These are phyloP conservation scores for Xenentodon cancila DNA, from an alignment of 2,797 vertebrate genomes.

Conservation along the genomic window DNA sequence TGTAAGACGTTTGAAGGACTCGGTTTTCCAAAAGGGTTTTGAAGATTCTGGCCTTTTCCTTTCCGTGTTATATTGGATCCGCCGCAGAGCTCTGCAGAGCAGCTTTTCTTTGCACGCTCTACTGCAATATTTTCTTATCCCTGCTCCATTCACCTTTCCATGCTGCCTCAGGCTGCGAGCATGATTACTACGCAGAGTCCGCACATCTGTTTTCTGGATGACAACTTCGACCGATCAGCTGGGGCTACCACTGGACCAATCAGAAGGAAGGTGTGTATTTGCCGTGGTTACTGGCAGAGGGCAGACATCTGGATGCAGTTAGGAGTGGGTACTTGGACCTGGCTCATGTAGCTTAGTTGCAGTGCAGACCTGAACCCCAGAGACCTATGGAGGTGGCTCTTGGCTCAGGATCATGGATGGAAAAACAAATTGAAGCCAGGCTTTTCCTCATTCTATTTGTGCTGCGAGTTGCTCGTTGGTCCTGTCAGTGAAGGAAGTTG, in stretches of 20 bases:
- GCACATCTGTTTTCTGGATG: slow-evolving; percentile 75
- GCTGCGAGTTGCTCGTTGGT: slow-evolving; percentile 34
- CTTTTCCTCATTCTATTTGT: slow-evolving; percentile 45
- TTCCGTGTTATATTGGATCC: slow-evolving; percentile 7
- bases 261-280: slow-evolving; percentile 53
- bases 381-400: slow-evolving; percentile 50
- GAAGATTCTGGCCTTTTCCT: not conserved
- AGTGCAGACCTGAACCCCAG: slow-evolving; percentile 62
- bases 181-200: slow-evolving; percentile 34
- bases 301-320: slow-evolving; percentile 80
- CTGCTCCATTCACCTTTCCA: slow-evolving; percentile 56
- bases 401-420: slow-evolving; percentile 48
- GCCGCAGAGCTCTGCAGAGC: slow-evolving; percentile 14
- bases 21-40: slow-evolving; percentile 2
- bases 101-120: slow-evolving; percentile 25
- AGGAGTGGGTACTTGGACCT: slow-evolving; percentile 60
- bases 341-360: slow-evolving; percentile 68
- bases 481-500: slow-evolving; percentile 22
- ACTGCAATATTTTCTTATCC: slow-evolving; percentile 46
- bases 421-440: slow-evolving; percentile 74
- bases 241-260: slow-evolving; percentile 59
- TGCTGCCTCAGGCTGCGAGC: slow-evolving; percentile 27
- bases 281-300: slow-evolving; percentile 58
- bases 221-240: slow-evolving; percentile 74
- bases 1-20: not conserved